phyloP scores from a whole-genome alignment of 2,888 invertebrate species.

The Brachypalpus laphriformis region DNA sequence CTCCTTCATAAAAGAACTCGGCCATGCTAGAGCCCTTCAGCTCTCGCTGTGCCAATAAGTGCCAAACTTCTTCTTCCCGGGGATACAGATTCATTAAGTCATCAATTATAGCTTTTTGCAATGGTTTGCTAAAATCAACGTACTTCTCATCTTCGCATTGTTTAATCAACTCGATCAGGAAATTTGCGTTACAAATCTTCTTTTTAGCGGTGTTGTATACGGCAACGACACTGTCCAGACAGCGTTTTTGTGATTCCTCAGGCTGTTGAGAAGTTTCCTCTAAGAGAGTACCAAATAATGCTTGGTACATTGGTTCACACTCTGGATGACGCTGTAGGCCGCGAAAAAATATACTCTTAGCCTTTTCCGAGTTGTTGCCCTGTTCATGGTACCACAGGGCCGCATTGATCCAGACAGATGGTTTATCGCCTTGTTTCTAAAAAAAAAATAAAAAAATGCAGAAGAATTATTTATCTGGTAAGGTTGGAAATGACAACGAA shows the following conservation, averaged over 20 bases:
- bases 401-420: slow-evolving; percentile 90
- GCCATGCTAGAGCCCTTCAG: slow-evolving; percentile 82
- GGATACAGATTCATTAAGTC: slow-evolving; percentile 84
- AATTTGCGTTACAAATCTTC: slow-evolving; percentile 84
- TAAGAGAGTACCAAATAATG: slow-evolving; percentile 85
- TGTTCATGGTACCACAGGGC: slow-evolving; percentile 83
- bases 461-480: too few species aligned
- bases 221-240: slow-evolving; percentile 85
- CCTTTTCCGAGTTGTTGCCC: slow-evolving; percentile 85
- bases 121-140: slow-evolving; percentile 84
- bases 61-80: slow-evolving; percentile 85
- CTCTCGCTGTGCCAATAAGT: slow-evolving; percentile 85
- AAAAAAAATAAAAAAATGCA: slow-evolving; percentile 75
- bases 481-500: too few species aligned
- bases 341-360: slow-evolving; percentile 88
- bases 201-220: slow-evolving; percentile 86
- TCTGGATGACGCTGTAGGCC: slow-evolving; percentile 90
- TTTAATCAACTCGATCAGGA: slow-evolving; percentile 85
- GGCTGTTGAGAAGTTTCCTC: slow-evolving; percentile 77
- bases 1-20: slow-evolving; percentile 76
- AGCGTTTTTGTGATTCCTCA: slow-evolving; percentile 76
- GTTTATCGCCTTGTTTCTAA: slow-evolving; percentile 88
- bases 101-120: slow-evolving; percentile 84
- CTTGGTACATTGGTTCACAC: slow-evolving; percentile 87
- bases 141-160: slow-evolving; percentile 84